Evolutionary conservation across 2,797 vertebrate species (phyloP), one percentile per base, ranked within the genome.

Genomic region (Chromobotia macracanthus): DNA sequence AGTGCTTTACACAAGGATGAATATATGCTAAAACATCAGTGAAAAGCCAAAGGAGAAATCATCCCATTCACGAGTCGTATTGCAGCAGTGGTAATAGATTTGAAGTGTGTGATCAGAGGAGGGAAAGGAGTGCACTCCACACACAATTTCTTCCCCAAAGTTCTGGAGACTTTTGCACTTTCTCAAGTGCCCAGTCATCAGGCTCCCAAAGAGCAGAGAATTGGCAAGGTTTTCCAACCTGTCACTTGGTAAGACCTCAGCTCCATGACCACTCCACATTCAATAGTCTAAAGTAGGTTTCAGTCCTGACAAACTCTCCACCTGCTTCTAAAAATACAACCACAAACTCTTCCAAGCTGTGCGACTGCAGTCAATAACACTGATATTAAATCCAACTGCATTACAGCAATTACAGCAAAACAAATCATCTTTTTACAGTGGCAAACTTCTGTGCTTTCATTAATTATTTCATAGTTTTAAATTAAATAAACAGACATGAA

Each of bases 121-220:
- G 60, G 72, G 71, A 67, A 1, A 48, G 0, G 51, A 63, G 74
- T 80, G 64, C 61, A 35, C 28, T 71, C 21, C 41, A 75, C 41
- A 67, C 46, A 65, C 58, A 79, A 84, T 82, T 83, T 78, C 65
- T 53, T 53, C 31, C 3, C 65, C 64, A 18, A 82, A 61, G 85
- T 80, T 80, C 84, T 76, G 64, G 18, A 55, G 51, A 77, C 50
- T 18, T 85, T 50, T 78, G 72, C 31, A 69, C 72, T 87, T 82
- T 80, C 50, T 81, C 74, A 69, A 84, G 80, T 81, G 84, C 72
- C 84, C 58, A 86, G 85, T 85, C 79, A 81, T 90, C 79, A 84
- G 21, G 84, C 75, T 82, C 60, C 21, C 15, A 48, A 48, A 79
- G 65, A 58, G 65, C 65, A 35, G 35, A 70, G 44, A 60, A 46